These are phyloP conservation scores for Drosophila suzukii DNA, from an alignment of 1,140 invertebrate genomes.

Conservation along the genomic window DNA sequence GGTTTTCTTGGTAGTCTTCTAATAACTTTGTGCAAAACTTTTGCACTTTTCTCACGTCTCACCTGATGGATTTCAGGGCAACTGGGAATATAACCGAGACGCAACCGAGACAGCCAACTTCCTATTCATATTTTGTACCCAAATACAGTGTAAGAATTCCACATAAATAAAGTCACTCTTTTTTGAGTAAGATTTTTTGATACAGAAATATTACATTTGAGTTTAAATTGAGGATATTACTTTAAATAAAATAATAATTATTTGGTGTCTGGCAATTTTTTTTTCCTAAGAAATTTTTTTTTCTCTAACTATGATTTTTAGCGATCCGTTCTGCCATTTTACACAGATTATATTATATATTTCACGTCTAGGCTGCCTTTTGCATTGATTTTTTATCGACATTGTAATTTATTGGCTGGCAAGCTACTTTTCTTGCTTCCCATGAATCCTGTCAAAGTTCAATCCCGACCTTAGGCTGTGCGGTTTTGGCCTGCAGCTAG, in stretches of 20 bases:
- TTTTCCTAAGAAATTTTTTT: no score
- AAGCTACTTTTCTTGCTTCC: background rate
- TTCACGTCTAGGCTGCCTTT: background rate
- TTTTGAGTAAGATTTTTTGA: no score
- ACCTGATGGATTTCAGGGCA: conserved; percentile 49
- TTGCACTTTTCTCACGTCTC: conserved; percentile 54
- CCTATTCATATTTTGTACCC: conserved; percentile 9
- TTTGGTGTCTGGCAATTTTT: no score
- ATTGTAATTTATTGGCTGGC: background rate
- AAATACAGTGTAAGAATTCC: background rate
- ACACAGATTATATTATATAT: no score
- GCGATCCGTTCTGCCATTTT: no score
- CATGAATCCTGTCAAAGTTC: conserved; percentile 54
- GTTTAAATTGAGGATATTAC: no score
- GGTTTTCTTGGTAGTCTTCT: background rate
- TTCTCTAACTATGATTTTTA: no score
- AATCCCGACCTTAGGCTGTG: conserved; percentile 17
- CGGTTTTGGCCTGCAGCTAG: conserved; percentile 3
- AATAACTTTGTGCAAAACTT: background rate
- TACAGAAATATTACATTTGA: no score
- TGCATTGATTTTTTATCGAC: background rate
- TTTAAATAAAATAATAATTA: no score
- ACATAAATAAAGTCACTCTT: no score
- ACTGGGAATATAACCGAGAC: conserved; percentile 44
- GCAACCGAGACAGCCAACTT: conserved; percentile 3